Evolutionary conservation across 2,888 invertebrate genomes (phyloP), one percentile per base, ranked within the genome.

Genomic region (Andrena dorsata): DNA sequence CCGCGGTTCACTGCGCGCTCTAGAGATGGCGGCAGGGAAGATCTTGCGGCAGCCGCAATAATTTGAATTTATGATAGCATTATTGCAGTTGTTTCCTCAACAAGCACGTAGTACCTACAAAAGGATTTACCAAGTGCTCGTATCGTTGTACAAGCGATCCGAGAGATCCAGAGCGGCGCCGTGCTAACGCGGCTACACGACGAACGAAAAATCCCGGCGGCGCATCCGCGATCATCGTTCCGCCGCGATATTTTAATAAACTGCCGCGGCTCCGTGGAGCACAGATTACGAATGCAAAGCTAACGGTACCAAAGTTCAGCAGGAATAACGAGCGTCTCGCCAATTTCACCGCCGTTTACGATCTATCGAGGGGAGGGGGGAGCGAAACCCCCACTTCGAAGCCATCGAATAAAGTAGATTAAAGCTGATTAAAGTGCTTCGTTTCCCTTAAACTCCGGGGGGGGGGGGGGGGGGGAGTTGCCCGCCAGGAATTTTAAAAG

Each of bases 31-130:
- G 49, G 61, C 30, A 65, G 58, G 20, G 51, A 76, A 76, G 83
- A 84, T 82, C 72, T 73, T 53, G 66, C 60, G 28, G 72, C 60
- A 70, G 73, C 82, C 72, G 65, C 82, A 79, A 79, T 84, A 79
- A 84, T 84, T 84, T 76, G 79, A 82, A 82, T 84, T 82, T 82
- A 84, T 30, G 83, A 79, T 76, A 79, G 72, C 75, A 63, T 82
- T 82, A 79, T 82, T 82, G 76, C 82, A 51, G 82, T 84, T 84
- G 82, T 82, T 84, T 73, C 79, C 83, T 61, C 75, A 30, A 82
- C 79, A 65, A 82, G 64, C 82, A 69, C 71, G 69, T 78, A 76
- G 35, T 56, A 61, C 53, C 56, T 49, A 65, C 69, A 49, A 76
- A 76, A 79, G 83, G 82, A 84, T 84, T 82, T 84, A 82, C 72